A percentile compares a stretch with the other conserved stretches of the same genome.
These are phyloP conservation scores for Cosmia trapezina DNA, from an alignment of 2,888 invertebrate species.

Conservation along the genomic window DNA sequence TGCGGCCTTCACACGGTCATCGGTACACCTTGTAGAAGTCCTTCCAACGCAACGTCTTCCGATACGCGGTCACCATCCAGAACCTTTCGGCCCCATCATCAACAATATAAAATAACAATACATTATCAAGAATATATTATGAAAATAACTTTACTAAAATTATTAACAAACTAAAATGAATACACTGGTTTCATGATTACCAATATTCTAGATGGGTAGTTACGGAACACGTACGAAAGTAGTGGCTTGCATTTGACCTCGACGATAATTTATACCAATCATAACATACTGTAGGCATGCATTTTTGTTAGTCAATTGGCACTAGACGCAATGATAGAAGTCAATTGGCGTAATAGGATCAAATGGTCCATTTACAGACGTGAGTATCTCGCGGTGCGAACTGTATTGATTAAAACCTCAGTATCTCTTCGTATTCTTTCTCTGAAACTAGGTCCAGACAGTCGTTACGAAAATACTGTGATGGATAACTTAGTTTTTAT, in stretches of 20 bases:
- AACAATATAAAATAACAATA: no score
- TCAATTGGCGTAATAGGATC: constrained; percentile 79
- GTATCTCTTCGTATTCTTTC: constrained; percentile 60
- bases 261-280: constrained; percentile 16
- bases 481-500: constrained; percentile 49
- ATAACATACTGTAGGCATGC: constrained; percentile 39
- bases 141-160: background rate
- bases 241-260: constrained; percentile 13
- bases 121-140: no score
- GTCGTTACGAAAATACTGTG: constrained; percentile 49
- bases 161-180: background rate
- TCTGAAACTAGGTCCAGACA: constrained; percentile 42
- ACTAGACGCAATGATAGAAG: constrained; percentile 69
- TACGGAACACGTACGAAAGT: background rate
- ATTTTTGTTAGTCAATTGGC: constrained; percentile 58
- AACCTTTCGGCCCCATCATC: no score
- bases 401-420: constrained; percentile 59
- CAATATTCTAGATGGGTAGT: constrained; percentile 2
- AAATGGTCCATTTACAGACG: constrained; percentile 71
- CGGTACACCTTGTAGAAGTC: no score
- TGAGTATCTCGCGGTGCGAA: constrained; percentile 47
- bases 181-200: background rate
- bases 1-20: no score
- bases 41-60: no score
- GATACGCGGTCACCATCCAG: no score